Evolutionary conservation across 2,797 vertebrate species (phyloP), one percentile per base, ranked within the genome.

Genomic region (Ctenopoma kingsleyae): DNA sequence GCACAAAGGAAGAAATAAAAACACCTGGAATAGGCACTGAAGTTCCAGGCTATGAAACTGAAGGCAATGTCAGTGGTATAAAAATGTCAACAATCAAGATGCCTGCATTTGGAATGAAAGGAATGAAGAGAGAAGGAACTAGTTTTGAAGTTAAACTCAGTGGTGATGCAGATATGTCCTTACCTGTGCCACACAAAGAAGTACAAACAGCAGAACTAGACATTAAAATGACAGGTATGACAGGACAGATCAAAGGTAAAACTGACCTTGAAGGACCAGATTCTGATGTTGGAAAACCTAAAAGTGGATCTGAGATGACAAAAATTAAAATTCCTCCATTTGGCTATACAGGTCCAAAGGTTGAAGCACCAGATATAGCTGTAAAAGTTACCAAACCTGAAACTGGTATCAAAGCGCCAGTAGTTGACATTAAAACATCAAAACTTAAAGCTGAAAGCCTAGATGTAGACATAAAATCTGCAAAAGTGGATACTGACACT

Each of bases 61-160:
- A 65, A 5, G 47, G 47, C 20, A 50, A 20, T 49, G 16, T 15
- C 9, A 49, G 58, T 32, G 44, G 59, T 16, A 36, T 20, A 3
- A 52, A 72, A 53, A 74, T 60, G 32, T 56, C 82, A 56, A 69
- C 49, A 15, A 46, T 78, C 15, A 78, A 81, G 3, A 65, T 62
- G 30, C 67, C 78, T 27, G 43, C n/a, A 4, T 60, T 49, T 74
- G 79, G 59, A 54, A 48, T 69, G 19, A 78, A 64, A 64, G 67
- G 44, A 61, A 38, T 38, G 1, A 65, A 61, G 13, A 61, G 32
- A 38, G 69, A 55, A 9, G 74, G 73, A 60, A 44, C 32, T 19
- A 66, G 47, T 23, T 32, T 89, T 20, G 78, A 90, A 5, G 38
- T 10, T 54, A 73, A 69, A 67, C 46, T 75, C 23, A 63, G 46